Evolutionary conservation across 2,888 invertebrate species (phyloP).

Genomic region (Cephus sareptanus): DNA sequence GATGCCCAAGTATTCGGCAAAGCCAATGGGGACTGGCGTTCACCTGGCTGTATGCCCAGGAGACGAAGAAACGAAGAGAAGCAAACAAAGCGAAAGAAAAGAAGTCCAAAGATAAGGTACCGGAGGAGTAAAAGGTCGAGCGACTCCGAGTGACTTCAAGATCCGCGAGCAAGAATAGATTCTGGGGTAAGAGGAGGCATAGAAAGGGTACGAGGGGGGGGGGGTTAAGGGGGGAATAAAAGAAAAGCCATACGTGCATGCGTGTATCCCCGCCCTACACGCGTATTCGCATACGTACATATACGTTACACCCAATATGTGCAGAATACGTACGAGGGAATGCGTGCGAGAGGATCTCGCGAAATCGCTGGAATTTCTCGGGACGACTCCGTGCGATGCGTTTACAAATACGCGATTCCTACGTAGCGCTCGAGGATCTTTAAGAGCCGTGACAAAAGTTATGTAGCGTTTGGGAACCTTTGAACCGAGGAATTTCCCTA

Average conservation of each 20-base stretch:
- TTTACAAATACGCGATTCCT: not conserved
- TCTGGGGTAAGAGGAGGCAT: not conserved
- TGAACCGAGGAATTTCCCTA: not conserved
- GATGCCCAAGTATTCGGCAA: constrained; percentile 12
- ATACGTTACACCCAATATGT: not conserved
- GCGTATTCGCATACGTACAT: not conserved
- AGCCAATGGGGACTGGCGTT: not conserved
- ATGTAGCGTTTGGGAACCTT: constrained; percentile 8
- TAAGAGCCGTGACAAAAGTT: not conserved
- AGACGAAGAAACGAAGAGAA: constrained; percentile 7
- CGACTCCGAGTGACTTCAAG: not conserved
- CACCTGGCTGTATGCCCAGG: not conserved
- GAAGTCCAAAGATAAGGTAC: constrained; percentile 15
- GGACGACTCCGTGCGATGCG: not conserved
- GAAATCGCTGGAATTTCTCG: constrained; percentile 9
- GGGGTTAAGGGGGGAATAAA: not conserved
- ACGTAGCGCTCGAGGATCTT: not conserved
- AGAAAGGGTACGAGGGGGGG: not conserved
- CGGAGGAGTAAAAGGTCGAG: constrained; percentile 15
- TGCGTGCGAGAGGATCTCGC: not conserved
- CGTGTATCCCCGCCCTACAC: not conserved
- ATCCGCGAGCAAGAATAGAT: constrained; percentile 1
- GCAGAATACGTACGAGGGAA: not conserved
- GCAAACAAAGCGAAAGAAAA: constrained; percentile 11
- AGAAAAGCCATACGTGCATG: not conserved